Evolutionary conservation across 1,140 invertebrate genomes (phyloP).

Genomic region (Drosophila gunungcola): DNA sequence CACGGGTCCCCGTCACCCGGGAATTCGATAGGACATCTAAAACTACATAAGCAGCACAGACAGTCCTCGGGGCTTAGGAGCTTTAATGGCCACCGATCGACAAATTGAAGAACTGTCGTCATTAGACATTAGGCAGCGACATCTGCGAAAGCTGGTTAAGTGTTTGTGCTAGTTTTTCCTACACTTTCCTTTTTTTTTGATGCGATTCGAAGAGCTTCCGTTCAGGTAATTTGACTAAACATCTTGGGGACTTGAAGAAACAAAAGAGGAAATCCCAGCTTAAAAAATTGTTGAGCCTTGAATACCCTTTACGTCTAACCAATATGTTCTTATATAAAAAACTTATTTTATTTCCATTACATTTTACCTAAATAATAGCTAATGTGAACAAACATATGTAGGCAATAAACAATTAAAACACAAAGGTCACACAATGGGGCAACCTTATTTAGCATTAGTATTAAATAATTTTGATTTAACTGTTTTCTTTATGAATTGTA

Average conservation of each 20-base stretch:
- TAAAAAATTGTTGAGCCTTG: neutral
- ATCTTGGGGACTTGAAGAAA: slow-evolving; percentile 5
- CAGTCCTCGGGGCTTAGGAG: neutral
- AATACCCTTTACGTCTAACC: neutral
- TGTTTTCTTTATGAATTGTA: no score
- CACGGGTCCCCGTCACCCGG: slow-evolving; percentile 5
- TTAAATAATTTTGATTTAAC: no score
- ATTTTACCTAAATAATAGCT: no score
- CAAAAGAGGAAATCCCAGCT: neutral
- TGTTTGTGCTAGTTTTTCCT: slow-evolving; percentile 28
- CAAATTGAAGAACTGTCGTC: slow-evolving; percentile 77
- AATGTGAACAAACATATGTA: no score
- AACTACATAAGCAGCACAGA: slow-evolving; percentile 36
- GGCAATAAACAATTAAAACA: no score
- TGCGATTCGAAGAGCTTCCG: slow-evolving; percentile 13
- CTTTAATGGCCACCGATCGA: slow-evolving; percentile 54
- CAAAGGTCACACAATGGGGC: no score
- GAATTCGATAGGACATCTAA: slow-evolving; percentile 20
- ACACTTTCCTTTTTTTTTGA: slow-evolving; percentile 11
- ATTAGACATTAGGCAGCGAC: slow-evolving; percentile 53
- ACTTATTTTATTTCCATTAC: no score
- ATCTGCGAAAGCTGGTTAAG: slow-evolving; percentile 19
- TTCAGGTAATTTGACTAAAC: slow-evolving; percentile 48
- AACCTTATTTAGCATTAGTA: no score
- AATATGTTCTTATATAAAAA: no score